These are phyloP conservation scores for Brassicogethes aeneus DNA, from an alignment of 2,888 invertebrate species.

Conservation along the genomic window DNA sequence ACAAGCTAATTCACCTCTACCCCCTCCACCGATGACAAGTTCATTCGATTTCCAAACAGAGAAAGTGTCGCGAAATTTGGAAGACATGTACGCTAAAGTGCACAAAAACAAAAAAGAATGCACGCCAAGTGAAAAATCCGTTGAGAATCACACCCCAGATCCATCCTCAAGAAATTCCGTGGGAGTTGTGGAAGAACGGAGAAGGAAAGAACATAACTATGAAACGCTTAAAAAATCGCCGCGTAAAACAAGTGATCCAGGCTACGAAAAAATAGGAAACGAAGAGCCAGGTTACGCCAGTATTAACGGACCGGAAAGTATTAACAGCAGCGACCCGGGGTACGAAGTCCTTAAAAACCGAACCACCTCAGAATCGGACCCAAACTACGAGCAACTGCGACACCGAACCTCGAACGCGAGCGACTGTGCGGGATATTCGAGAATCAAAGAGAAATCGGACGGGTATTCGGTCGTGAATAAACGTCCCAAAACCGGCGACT, in stretches of 20 bases:
- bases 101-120: constrained; percentile 49
- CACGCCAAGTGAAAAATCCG: constrained; percentile 12
- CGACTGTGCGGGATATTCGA: constrained; percentile 32
- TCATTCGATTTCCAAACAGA: constrained; percentile 40
- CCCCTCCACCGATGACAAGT: constrained; percentile 56
- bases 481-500: constrained; percentile 55
- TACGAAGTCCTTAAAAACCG: constrained; percentile 57
- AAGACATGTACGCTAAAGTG: constrained; percentile 87
- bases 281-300: constrained; percentile 34
- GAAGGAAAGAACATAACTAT: constrained; percentile 46
- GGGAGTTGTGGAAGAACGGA: constrained; percentile 29
- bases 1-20: constrained; percentile 81
- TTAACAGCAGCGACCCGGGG: constrained; percentile 55
- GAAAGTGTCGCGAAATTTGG: constrained; percentile 51
- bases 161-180: constrained; percentile 22
- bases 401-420: constrained; percentile 40
- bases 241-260: constrained; percentile 26
- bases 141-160: constrained; percentile 7
- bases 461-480: constrained; percentile 51
- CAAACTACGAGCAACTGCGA: constrained; percentile 71
- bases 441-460: constrained; percentile 28
- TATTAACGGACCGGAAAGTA: constrained; percentile 50
- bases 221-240: constrained; percentile 49
- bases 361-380: constrained; percentile 50
- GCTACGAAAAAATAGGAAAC: constrained; percentile 31